Base-by-base conservation (phyloP, 2,888 invertebrate species). In the Bellardia bayeri region DNA sequence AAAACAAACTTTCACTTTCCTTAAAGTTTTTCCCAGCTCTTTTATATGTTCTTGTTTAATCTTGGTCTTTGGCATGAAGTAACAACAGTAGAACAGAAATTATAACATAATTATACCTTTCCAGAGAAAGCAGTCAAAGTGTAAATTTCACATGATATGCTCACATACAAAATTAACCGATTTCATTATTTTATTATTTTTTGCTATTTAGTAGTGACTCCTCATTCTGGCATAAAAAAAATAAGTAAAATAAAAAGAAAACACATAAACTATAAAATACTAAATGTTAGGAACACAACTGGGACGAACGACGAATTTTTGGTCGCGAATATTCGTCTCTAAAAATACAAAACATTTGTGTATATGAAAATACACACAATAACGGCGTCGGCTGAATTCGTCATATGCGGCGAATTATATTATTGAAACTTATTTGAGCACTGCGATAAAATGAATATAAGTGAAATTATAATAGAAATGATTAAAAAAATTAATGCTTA, bases 121-220 rank as follows among this genome's bases (percentile, higher is more conserved):
- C 63, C 79, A 56, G 51, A 83, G 68, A 54, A 64, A 58, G 54
- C 42, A 79, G 72, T 69, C 82, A 76, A 76, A 78, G 81, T 79
- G 79, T 74, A 83, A 82, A 86, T 75, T 86, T 80, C 72, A 75
- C 79, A 83, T 86, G 86, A 86, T 86, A 80, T 83, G 82, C 80
- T 86, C 86, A 86, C 82, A 86, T 86, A 86, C 82, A 86, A 82
- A 86, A 86, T 82, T 86, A 86, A 86, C 82, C 78, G 74, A 56
- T 63, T 40, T 68, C 23, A 11, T 45, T 14, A 30, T 63, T 45
- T 45, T 69, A 14, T 37, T 51, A 11, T n/a, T 37, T 37, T 61
- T 49, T 69, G 30, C 63, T 56, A 30, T 56, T 64, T 49, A 56
- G 6, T 49, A 54, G 71, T 37, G 5, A 58, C 45, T 61, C n/a